Conservation (phyloP, 1,140 invertebrate species). For the Tachypleus tridentatus region DNA sequence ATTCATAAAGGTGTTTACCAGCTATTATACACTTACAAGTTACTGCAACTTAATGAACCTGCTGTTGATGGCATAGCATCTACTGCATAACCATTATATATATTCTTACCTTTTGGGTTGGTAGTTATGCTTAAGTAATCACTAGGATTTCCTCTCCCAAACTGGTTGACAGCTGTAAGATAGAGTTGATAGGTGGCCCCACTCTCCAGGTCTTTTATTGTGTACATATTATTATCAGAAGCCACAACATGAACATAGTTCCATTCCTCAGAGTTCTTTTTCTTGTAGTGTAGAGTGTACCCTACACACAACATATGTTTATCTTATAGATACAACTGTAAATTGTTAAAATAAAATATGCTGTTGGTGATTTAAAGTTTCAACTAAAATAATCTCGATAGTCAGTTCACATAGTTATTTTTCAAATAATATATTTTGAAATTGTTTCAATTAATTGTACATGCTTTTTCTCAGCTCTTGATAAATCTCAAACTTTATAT, state of each 20-base stretch:
- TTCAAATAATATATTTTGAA: too few species aligned
- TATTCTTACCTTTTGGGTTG: too few species aligned
- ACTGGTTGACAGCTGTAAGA: constrained; percentile 23
- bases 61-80: too few species aligned
- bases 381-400: not conserved
- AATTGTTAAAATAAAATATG: too few species aligned
- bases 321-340: not conserved
- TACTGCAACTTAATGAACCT: too few species aligned
- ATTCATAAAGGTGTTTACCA: too few species aligned
- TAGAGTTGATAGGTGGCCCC: constrained; percentile 24
- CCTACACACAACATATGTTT: constrained; percentile 2
- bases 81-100: too few species aligned
- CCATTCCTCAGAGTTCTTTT: constrained; percentile 13
- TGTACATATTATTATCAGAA: constrained; percentile 14
- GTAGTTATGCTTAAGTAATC: constrained; percentile 3
- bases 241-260: constrained; percentile 18
- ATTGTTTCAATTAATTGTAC: too few species aligned
- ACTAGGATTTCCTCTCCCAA: constrained; percentile 24
- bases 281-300: constrained; percentile 19
- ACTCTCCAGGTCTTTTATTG: constrained; percentile 17
- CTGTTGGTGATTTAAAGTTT: too few species aligned
- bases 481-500: too few species aligned
- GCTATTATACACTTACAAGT: too few species aligned
- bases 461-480: too few species aligned
- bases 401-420: not conserved